A percentile compares a stretch with the other conserved stretches of the same genome.
These are phyloP conservation scores for Bugulina stolonifera DNA, from an alignment of 2,888 invertebrate species.

Conservation along the genomic window DNA sequence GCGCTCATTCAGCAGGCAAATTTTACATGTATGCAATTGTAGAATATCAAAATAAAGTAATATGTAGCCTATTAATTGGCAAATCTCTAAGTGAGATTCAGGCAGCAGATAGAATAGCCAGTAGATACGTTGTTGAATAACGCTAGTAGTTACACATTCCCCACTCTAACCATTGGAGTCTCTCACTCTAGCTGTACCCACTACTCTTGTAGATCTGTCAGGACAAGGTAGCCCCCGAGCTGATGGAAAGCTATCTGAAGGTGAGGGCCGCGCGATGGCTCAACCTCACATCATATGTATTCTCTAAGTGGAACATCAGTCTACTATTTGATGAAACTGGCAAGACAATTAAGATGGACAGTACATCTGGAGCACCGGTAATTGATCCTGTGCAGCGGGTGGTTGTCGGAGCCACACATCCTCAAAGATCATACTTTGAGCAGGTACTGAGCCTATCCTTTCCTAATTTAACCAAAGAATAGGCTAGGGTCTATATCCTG, in stretches of 20 bases:
- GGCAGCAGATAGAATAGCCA: no score
- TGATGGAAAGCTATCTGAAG: constrained; percentile 21
- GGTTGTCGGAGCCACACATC: not conserved
- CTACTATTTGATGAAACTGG: constrained; percentile 11
- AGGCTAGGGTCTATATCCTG: no score
- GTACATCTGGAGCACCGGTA: not conserved
- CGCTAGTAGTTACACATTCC: no score
- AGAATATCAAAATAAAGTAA: no score
- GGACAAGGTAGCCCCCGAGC: constrained; percentile 15
- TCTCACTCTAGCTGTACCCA: no score
- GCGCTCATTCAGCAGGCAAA: no score
- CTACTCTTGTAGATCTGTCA: constrained; percentile 17
- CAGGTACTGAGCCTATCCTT: not conserved
- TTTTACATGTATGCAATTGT: no score
- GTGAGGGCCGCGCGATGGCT: constrained; percentile 10
- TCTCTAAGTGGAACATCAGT: not conserved
- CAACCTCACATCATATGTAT: constrained; percentile 19
- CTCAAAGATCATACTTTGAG: constrained; percentile 11
- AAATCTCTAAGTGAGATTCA: no score
- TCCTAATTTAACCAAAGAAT: no score
- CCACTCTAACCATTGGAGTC: no score
- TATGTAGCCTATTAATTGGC: no score
- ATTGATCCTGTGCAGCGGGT: constrained; percentile 11
- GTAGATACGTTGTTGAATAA: no score
- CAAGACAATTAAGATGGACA: constrained; percentile 2